Conservation (phyloP, 2,113 vertebrate genomes). For the rabbit (Oryctolagus cuniculus) region mOryCun1.1 NC_091441.1:48903501-48904000, state of each 20-base stretch:
- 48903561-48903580: too few relatives aligned
- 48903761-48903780: not conserved
- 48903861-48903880: not conserved
- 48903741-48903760: not conserved
- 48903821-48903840: not conserved
- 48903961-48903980: not conserved
- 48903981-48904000: slow-evolving; percentile 1
- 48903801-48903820: not conserved
- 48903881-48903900: not conserved
- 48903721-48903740: not conserved
- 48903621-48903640: too few relatives aligned
- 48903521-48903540: too few relatives aligned
- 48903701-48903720: too few relatives aligned
- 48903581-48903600: too few relatives aligned
- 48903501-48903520: too few relatives aligned
- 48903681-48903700: too few relatives aligned
- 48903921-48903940: not conserved
- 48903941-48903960: not conserved
- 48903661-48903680: too few relatives aligned
- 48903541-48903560: too few relatives aligned
- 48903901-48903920: not conserved
- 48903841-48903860: not conserved
- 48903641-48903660: too few relatives aligned
- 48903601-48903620: too few relatives aligned
- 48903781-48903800: not conserved